Evolutionary conservation across 2,113 vertebrate species (phyloP).

Genomic region (Willisornis vidua): DNA sequence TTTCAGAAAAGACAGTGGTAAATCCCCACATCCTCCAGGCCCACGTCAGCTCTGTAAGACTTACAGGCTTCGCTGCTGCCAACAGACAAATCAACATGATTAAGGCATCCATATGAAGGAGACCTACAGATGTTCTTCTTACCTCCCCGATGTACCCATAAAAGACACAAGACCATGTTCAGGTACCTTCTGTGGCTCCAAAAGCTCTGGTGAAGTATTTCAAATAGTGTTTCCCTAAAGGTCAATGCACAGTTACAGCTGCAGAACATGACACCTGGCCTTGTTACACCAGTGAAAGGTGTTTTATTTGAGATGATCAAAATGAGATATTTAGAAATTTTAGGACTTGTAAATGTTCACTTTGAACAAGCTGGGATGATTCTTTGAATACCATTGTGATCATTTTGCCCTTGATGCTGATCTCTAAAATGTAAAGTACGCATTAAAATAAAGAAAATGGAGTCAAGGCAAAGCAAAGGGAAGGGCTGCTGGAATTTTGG

Average conservation of each 20-base stretch:
- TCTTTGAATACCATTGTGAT: background rate
- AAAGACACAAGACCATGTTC: background rate
- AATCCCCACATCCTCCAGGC: background rate
- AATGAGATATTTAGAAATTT: background rate
- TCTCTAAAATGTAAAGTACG: background rate
- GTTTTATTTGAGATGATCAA: background rate
- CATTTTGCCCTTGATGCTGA: background rate
- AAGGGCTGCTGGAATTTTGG: background rate
- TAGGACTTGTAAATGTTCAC: background rate
- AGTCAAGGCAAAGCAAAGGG: background rate
- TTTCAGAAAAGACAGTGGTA: background rate
- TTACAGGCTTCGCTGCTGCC: background rate
- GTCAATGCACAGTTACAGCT: background rate
- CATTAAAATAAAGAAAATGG: background rate
- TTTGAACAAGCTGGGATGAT: background rate
- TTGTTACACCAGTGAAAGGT: background rate
- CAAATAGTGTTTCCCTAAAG: background rate
- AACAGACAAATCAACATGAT: background rate
- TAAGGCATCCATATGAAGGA: background rate
- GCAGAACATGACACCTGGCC: background rate
- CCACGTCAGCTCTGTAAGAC: background rate
- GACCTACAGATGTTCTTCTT: background rate
- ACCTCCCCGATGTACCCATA: rapidly evolving
- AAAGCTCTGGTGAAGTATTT: background rate
- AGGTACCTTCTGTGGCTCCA: background rate